Evolutionary conservation across 2,797 vertebrate species (phyloP), one percentile per base, ranked within the genome.

Genomic region (Antrozous pallidus): DNA sequence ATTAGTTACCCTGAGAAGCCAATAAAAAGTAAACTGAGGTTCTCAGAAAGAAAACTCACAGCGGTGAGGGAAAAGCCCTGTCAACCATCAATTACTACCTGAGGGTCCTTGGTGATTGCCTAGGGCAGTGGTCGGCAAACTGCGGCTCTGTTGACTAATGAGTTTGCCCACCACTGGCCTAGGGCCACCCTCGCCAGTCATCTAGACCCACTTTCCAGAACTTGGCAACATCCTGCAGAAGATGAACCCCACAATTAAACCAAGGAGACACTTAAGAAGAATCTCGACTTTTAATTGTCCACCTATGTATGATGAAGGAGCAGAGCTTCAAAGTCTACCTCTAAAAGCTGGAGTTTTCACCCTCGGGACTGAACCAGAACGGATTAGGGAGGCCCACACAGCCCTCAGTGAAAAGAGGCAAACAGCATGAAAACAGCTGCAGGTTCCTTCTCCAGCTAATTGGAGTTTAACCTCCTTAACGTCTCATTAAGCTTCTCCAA

Each of bases 401-500:
- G 51, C 16, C 22, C 67, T 24, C 0, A 0, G 18, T 12, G 5
- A 24, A 7, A 4, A 70, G 18, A 33, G 17, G 56, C 33, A 61
- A 65, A 26, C 9, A 6, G 70, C 45, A 22, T 1, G 9, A 49
- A 70, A 51, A 36, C 17, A 4, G 3, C 58, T 0, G 22, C 54
- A 18, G n/a, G 31, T 6, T 42, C 71, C 45, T 61, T 47, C 51
- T 36, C 49, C 1, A 2, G 9, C 42, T 73, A 74, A 81, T 0
- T 17, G 40, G 79, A 83, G 69, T 61, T 90, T 90, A 93, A 73
- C 78, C 90, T 74, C 80, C 36, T 82, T 69, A 17, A 5, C 1
- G 1, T 42, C 49, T 80, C 58, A 9, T 74, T 75, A 95, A 88
- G 73, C 79, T 82, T 84, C 77, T 74, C 94, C 54, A 38, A 65